Percentiles rank a stretch among this genome's conserved stretches.
phyloP scores from a whole-genome alignment of 2,797 vertebrate species.

The Jordanella pulchra region DNA sequence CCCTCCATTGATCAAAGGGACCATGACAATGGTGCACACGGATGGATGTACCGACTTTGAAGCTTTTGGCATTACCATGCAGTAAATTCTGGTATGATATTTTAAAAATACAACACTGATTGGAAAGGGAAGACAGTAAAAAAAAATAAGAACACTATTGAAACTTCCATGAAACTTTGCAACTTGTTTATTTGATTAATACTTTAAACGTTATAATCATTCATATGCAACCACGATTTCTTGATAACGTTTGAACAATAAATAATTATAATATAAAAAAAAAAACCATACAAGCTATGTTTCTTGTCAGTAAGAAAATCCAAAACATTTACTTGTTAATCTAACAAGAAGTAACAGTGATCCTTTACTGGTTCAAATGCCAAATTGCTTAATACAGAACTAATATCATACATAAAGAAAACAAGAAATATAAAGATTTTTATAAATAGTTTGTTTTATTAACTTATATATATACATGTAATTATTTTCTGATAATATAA shows the following conservation, averaged over 20 bases:
- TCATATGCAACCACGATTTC: neutral
- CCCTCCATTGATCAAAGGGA: too few relatives aligned
- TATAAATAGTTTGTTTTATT: neutral
- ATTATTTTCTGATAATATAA: neutral
- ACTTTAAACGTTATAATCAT: neutral
- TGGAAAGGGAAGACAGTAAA: neutral
- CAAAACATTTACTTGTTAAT: neutral
- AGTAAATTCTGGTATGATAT: too few relatives aligned
- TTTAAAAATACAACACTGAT: neutral
- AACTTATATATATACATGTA: neutral
- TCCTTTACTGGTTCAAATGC: too few relatives aligned
- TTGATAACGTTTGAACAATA: neutral
- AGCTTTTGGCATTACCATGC: too few relatives aligned
- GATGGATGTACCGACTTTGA: too few relatives aligned
- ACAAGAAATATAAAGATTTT: neutral
- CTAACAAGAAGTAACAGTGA: too few relatives aligned
- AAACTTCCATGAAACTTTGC: neutral
- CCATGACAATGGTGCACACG: too few relatives aligned
- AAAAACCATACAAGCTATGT: neutral
- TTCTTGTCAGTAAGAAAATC: neutral
- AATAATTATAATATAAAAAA: neutral
- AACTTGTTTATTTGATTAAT: neutral
- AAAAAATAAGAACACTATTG: neutral
- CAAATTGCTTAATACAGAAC: too few relatives aligned
- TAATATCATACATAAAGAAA: neutral